Percentiles rank a stretch among this genome's conserved stretches.
phyloP scores from a whole-genome alignment of 2,113 vertebrate species.

The Onychostruthus taczanowskii region DNA sequence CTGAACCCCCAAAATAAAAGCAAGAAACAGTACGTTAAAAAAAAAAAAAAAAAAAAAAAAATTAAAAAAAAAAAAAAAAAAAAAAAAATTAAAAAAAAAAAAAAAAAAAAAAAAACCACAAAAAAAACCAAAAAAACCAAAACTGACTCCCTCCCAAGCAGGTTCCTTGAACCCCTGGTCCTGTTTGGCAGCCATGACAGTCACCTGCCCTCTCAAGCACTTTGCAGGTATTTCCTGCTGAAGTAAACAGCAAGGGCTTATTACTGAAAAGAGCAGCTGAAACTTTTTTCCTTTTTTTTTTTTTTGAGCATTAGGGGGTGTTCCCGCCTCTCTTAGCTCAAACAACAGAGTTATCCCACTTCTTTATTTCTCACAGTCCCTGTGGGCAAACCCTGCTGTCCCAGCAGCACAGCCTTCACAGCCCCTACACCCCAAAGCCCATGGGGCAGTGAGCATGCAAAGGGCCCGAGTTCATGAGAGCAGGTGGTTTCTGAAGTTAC shows the following conservation, averaged over 20 bases:
- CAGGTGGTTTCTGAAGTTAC: not conserved
- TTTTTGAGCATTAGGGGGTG: not conserved
- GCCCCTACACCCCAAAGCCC: not conserved
- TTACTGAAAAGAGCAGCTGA: not conserved
- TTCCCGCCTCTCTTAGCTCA: not conserved
- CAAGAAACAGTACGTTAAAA: accelerated
- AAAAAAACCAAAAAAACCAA: no score
- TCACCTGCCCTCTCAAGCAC: not conserved
- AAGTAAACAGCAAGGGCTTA: not conserved
- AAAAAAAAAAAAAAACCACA: no score
- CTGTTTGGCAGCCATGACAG: not conserved
- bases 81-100: not conserved
- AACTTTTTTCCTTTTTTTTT: not conserved
- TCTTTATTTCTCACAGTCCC: not conserved
- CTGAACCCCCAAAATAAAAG: not conserved
- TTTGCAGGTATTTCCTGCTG: not conserved
- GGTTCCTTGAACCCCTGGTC: not conserved
- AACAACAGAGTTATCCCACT: not conserved
- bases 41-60: no score
- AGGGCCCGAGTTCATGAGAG: accelerated
- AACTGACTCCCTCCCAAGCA: not conserved
- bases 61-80: no score
- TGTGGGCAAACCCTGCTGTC: not conserved
- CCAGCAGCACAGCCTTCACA: not conserved
- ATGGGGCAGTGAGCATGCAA: not conserved